Evolutionary conservation across 30 jellyfish, hydroid and myxozoan genomes (phyloP).

Genomic region (Pseudorhiza aurosa): DNA sequence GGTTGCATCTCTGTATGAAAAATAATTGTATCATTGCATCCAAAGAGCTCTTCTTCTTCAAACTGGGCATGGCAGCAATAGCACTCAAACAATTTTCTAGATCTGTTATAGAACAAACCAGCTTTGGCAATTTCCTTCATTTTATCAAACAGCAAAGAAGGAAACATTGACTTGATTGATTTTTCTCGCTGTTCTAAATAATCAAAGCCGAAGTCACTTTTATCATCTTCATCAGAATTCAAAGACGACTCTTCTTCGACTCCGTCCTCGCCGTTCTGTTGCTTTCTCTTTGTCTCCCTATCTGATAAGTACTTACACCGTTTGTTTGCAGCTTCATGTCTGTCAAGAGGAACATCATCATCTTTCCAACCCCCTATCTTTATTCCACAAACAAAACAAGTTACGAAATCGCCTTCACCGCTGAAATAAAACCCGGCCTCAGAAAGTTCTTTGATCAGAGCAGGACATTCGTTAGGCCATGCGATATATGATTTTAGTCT

Average conservation of each 20-base stretch:
- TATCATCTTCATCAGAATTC: neutral
- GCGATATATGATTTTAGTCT: slow-evolving; percentile 40
- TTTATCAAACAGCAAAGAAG: neutral
- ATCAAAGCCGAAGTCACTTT: neutral
- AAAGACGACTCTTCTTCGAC: neutral
- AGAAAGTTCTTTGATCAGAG: slow-evolving; percentile 78
- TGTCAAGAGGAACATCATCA: slow-evolving; percentile 73
- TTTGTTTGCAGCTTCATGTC: slow-evolving; percentile 50
- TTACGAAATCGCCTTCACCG: slow-evolving; percentile 66
- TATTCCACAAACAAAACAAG: slow-evolving; percentile 78
- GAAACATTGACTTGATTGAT: neutral
- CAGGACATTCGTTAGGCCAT: slow-evolving; percentile 90
- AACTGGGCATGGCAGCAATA: slow-evolving; percentile 38
- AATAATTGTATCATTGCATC: neutral
- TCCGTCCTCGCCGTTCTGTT: neutral
- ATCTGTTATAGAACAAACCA: slow-evolving; percentile 33
- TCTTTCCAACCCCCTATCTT: slow-evolving; percentile 79
- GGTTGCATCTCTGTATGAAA: slow-evolving; percentile 14
- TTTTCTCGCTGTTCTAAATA: neutral
- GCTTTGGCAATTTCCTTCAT: slow-evolving; percentile 8
- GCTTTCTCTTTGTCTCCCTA: neutral
- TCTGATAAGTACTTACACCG: slow-evolving; percentile 58
- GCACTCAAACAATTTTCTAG: slow-evolving; percentile 13
- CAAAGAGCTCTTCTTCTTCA: slow-evolving; percentile 8
- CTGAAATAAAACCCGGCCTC: slow-evolving; percentile 95